A percentile compares a stretch with the other conserved stretches of the same genome.
Evolutionary conservation across 2,888 invertebrate species (phyloP).

Genomic region (Nomada fucata): DNA sequence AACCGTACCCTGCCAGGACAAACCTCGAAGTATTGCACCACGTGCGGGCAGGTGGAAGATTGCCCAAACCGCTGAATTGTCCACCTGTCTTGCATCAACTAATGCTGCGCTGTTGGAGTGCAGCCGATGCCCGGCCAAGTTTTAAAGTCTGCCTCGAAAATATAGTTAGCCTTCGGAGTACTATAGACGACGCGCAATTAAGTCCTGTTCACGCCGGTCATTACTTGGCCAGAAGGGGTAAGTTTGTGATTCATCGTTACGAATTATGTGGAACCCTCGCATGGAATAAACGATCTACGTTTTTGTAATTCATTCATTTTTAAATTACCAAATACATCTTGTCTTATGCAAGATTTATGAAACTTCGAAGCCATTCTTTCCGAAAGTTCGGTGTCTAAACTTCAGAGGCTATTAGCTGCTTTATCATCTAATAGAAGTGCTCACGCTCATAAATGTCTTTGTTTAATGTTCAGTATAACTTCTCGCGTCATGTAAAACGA

Average conservation of each 20-base stretch:
- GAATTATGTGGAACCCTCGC: no score
- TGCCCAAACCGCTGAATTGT: slow-evolving; percentile 93
- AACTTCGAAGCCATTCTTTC: background rate
- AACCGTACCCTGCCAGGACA: slow-evolving; percentile 97
- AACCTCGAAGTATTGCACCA: slow-evolving; percentile 96
- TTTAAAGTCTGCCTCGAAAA: slow-evolving; percentile 92
- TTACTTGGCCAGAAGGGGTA: slow-evolving; percentile 79
- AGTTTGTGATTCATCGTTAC: slow-evolving; percentile 12
- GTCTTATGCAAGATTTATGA: no score
- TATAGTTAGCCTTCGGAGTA: slow-evolving; percentile 77
- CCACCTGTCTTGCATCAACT: slow-evolving; percentile 93
- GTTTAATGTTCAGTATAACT: slow-evolving; percentile 12
- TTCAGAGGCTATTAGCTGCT: slow-evolving; percentile 25
- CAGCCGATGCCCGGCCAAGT: slow-evolving; percentile 93
- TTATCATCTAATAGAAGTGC: slow-evolving; percentile 37
- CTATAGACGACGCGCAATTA: slow-evolving; percentile 78
- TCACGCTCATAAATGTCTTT: slow-evolving; percentile 20
- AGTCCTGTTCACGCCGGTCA: slow-evolving; percentile 81
- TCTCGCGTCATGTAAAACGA: slow-evolving; percentile 12
- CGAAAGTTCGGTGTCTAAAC: background rate
- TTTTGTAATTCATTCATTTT: background rate
- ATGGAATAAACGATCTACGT: slow-evolving; percentile 1
- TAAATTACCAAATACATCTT: background rate
- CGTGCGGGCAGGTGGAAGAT: slow-evolving; percentile 93
- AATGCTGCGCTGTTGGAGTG: slow-evolving; percentile 95